Evolutionary conservation across 2,888 invertebrate species (phyloP).

Genomic region (Rambutsinella grinnellia): DNA sequence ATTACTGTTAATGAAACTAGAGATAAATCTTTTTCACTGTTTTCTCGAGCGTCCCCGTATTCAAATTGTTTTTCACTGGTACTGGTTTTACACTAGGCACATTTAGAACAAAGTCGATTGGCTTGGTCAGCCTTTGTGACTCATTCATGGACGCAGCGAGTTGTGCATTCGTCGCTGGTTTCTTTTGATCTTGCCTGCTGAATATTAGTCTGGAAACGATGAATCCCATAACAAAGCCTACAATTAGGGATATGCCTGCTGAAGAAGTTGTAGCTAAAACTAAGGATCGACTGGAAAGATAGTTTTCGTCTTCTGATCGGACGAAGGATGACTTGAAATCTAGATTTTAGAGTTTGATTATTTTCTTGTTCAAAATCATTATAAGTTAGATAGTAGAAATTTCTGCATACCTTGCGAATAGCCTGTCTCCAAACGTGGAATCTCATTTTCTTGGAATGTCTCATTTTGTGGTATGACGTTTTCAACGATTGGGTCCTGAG

Average conservation of each 20-base stretch:
- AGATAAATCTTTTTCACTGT: conserved; percentile 65
- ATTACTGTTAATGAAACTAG: conserved; percentile 33
- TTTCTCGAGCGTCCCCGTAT: conserved; percentile 65
- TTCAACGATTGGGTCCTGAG: conserved; percentile 32
- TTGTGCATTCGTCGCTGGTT: conserved; percentile 62
- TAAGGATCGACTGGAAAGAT: conserved; percentile 55
- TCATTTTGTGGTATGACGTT: conserved; percentile 52
- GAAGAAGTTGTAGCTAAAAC: conserved; percentile 62
- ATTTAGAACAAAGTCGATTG: conserved; percentile 65
- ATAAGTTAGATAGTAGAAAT: neutral
- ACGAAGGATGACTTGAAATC: conserved; percentile 56
- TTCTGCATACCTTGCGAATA: conserved; percentile 35
- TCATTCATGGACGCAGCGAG: conserved; percentile 60
- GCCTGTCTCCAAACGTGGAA: conserved; percentile 43
- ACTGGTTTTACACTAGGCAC: conserved; percentile 53
- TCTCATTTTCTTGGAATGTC: conserved; percentile 46
- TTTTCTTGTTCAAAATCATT: neutral
- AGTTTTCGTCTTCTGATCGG: conserved; percentile 40
- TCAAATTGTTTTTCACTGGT: conserved; percentile 63
- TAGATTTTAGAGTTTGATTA: conserved; percentile 27
- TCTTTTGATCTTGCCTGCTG: conserved; percentile 55
- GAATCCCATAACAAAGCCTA: conserved; percentile 64
- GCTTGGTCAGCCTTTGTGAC: conserved; percentile 64
- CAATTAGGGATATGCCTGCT: conserved; percentile 57
- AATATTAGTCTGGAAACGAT: conserved; percentile 55